Evolutionary conservation across 2,888 invertebrate genomes (phyloP).

Genomic region (Drosophila subquinaria): DNA sequence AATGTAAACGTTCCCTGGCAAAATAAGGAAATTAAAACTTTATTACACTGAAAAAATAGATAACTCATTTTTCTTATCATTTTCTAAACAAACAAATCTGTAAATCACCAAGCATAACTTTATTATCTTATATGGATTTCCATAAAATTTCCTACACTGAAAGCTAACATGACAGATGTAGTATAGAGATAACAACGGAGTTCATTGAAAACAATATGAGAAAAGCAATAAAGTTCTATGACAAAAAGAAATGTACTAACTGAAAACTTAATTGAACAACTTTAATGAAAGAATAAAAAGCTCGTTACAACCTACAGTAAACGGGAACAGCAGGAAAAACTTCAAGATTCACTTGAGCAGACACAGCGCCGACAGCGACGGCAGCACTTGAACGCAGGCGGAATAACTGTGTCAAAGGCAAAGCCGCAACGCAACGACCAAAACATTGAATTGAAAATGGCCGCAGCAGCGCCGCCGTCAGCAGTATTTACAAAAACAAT

Average conservation of each 20-base stretch:
- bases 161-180: conserved; percentile 31
- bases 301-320: conserved; percentile 21
- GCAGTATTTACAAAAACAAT: conserved; percentile 11
- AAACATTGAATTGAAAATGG: conserved; percentile 70
- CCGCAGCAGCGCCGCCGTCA: conserved; percentile 58
- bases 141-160: too few species aligned
- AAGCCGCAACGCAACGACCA: conserved; percentile 51
- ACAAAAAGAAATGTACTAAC: conserved; percentile 40
- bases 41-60: too few species aligned
- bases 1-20: too few species aligned
- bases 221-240: conserved; percentile 14
- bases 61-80: too few species aligned
- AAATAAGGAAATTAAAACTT: too few species aligned
- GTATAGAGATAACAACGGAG: conserved; percentile 40
- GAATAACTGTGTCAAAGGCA: conserved; percentile 77
- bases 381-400: conserved; percentile 46
- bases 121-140: too few species aligned
- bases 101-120: too few species aligned
- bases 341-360: conserved; percentile 39
- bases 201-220: conserved; percentile 48
- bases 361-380: conserved; percentile 8
- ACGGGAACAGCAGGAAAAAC: conserved; percentile 13
- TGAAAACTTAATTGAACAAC: conserved; percentile 71
- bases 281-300: conserved; percentile 57
- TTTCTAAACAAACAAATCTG: too few species aligned